phyloP scores from a whole-genome alignment of 2,797 vertebrate genomes.

The Denticeps clupeoides region DNA sequence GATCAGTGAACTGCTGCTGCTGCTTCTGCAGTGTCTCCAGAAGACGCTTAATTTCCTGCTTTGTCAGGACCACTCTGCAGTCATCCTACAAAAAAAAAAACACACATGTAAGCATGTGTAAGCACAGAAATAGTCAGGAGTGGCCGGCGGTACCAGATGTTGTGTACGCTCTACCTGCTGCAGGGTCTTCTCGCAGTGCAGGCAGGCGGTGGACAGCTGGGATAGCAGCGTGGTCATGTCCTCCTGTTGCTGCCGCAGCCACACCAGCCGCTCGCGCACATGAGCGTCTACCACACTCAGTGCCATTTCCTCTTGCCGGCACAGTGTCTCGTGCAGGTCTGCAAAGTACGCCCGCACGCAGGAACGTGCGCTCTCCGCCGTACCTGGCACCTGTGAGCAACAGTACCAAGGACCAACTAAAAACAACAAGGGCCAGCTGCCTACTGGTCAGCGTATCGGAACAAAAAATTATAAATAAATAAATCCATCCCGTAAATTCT shows the following conservation, averaged over 20 bases:
- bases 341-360: slow-evolving; percentile 95
- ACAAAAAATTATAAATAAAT: too few species aligned
- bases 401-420: background rate
- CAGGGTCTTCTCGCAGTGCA: slow-evolving; percentile 96
- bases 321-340: slow-evolving; percentile 92
- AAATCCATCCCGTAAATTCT: too few species aligned
- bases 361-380: slow-evolving; percentile 89
- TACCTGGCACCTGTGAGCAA: slow-evolving; percentile 75
- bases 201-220: slow-evolving; percentile 92
- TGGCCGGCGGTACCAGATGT: too few species aligned
- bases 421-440: too few species aligned
- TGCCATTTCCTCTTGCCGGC: slow-evolving; percentile 98
- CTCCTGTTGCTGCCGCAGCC: slow-evolving; percentile 96
- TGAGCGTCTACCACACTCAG: slow-evolving; percentile 95
- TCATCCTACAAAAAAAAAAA: slow-evolving; percentile 67
- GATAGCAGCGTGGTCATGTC: slow-evolving; percentile 97
- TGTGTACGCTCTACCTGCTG: slow-evolving; percentile 70
- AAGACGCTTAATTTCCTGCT: slow-evolving; percentile 90
- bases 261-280: slow-evolving; percentile 89
- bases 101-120: too few species aligned
- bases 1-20: slow-evolving; percentile 95
- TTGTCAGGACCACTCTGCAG: slow-evolving; percentile 90
- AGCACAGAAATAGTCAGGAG: background rate
- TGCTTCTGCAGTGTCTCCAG: slow-evolving; percentile 93
- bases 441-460: too few species aligned